Evolutionary conservation across 2,113 vertebrate species (phyloP), one percentile per base, ranked within the genome.

Genomic region (Heterotis niloticus): DNA sequence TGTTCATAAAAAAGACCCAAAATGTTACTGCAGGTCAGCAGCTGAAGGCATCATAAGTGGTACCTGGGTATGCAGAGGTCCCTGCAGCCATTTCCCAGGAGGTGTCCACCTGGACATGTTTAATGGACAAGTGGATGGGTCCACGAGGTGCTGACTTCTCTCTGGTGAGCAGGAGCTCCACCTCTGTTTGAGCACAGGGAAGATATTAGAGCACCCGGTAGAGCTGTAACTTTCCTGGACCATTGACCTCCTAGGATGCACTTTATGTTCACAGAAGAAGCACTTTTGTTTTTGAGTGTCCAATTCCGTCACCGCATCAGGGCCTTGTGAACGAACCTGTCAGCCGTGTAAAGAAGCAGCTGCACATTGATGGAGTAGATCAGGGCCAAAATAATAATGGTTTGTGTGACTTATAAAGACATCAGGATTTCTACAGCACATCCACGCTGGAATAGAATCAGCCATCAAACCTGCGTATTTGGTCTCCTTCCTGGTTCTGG

Each of bases 71-170:
- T 0, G 67, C 5, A 17, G 86, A 1, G 24, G 56, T 75, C 0
- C 82, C 89, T 0, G 82, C 59, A 11, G 89, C 90, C 9, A 87
- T 86, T 24, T 85, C 7, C 94, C 94, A 95, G 78, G 90, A 85
- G n/a, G 91, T 90, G 34, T 78, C 59, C 17, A 96, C 84, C 18
- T 10, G 59, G 1, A 87, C 85, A 0, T 89, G 80, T 10, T 85
- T 86, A 66, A 79, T 88, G 64, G 77, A 83, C 81, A 94, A n/a
- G 67, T 4, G 84, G 54, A 91, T 16, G 0, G 68, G 26, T 67
- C 85, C 88, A 29, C 68, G 85, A 4, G 84, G 85, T 1, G 12
- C 81, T 5, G 60, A 77, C 4, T 18, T 64, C 26, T 83, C 83
- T 62, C 84, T 89, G 60, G 67, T 78, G 10, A 94, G 84, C 0